Evolutionary conservation across 2,113 vertebrate species (phyloP).

Genomic region (Amblyopsis rosae): DNA sequence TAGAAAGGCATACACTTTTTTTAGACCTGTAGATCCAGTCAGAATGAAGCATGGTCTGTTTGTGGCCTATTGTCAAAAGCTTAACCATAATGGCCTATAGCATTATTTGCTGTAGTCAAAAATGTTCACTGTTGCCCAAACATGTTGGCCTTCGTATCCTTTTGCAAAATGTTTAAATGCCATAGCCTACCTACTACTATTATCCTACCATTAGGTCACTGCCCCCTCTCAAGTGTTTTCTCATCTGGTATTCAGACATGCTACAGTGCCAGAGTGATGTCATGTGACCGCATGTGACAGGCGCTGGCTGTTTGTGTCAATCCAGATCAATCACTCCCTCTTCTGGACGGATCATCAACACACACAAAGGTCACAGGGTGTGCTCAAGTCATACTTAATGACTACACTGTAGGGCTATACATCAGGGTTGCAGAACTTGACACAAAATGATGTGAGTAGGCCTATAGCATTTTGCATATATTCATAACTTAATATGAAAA

Average conservation of each 20-base stretch:
- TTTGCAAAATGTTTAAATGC: not conserved
- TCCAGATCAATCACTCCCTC: constrained; percentile 77
- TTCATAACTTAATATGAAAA: not conserved
- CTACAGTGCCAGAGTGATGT: constrained; percentile 72
- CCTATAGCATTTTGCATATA: not conserved
- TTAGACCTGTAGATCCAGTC: too few species aligned
- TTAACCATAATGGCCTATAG: too few species aligned
- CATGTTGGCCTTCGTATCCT: too few species aligned
- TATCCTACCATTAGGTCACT: constrained; percentile 55
- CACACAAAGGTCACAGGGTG: constrained; percentile 62
- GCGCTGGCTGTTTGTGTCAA: constrained; percentile 76
- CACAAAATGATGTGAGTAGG: constrained; percentile 2
- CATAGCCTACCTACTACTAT: constrained; percentile 12
- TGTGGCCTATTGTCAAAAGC: too few species aligned
- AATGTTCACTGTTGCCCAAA: too few species aligned
- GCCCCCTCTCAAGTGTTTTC: constrained; percentile 53
- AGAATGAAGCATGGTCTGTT: too few species aligned
- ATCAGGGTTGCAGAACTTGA: constrained; percentile 24
- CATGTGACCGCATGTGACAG: constrained; percentile 72
- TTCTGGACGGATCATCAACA: constrained; percentile 71
- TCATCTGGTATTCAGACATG: constrained; percentile 76
- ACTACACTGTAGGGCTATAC: constrained; percentile 19
- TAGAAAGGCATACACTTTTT: too few species aligned
- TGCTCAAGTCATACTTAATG: constrained; percentile 60
- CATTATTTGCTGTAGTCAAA: too few species aligned